Conservation (phyloP, 2,888 invertebrate genomes). For the Flexamia atlantica region DNA sequence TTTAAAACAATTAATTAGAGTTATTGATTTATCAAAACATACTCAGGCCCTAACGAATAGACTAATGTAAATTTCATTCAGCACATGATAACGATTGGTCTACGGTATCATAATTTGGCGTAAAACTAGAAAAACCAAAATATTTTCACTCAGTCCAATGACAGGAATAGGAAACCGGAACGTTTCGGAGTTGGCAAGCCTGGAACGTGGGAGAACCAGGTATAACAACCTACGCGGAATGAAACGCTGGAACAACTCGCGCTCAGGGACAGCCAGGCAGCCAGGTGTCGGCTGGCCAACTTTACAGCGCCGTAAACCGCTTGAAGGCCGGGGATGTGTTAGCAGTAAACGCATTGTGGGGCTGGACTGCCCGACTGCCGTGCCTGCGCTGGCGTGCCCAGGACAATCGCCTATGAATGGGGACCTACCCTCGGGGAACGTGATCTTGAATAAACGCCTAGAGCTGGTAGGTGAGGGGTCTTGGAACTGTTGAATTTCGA, state of each 20-base stretch:
- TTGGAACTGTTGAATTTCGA: background rate
- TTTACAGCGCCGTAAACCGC: conserved; percentile 4
- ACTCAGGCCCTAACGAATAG: too few species aligned
- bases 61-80: too few species aligned
- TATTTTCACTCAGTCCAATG: too few species aligned
- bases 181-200: conserved; percentile 11
- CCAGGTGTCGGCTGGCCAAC: conserved; percentile 41
- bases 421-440: background rate
- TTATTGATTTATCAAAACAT: too few species aligned
- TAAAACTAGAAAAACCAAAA: too few species aligned
- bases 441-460: background rate
- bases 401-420: background rate
- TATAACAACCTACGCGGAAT: conserved; percentile 21
- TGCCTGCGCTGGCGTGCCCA: background rate
- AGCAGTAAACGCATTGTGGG: background rate
- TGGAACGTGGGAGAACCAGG: conserved; percentile 31
- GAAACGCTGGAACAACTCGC: background rate
- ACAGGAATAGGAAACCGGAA: too few species aligned
- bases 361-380: background rate
- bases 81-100: too few species aligned
- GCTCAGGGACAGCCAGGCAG: background rate
- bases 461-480: background rate
- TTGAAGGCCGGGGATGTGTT: conserved; percentile 10
- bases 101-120: too few species aligned
- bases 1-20: too few species aligned